Conservation (phyloP, 2,888 invertebrate species). For the Dorcus hopei region DNA sequence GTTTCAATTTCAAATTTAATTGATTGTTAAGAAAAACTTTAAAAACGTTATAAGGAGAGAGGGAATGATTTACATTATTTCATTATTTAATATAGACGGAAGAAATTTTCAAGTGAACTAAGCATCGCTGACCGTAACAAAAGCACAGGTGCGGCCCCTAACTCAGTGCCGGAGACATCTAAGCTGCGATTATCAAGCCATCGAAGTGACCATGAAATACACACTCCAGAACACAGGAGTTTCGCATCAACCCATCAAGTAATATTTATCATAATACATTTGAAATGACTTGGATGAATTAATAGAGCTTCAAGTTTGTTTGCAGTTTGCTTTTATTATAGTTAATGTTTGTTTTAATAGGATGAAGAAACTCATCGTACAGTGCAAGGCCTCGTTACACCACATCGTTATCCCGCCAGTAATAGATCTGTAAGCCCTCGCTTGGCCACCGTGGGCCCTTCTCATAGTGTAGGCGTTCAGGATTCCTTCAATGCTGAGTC, state of each 20-base stretch:
- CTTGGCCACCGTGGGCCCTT: background rate
- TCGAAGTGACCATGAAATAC: slow-evolving; percentile 62
- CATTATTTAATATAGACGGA: slow-evolving; percentile 38
- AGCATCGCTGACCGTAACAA: slow-evolving; percentile 50
- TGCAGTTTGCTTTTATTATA: background rate
- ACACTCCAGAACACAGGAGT: slow-evolving; percentile 58
- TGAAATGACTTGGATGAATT: background rate
- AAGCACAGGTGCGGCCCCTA: slow-evolving; percentile 25
- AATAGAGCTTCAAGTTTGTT: background rate
- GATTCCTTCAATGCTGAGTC: slow-evolving; percentile 47
- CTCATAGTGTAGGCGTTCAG: slow-evolving; percentile 11
- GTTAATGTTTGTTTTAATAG: slow-evolving; percentile 19
- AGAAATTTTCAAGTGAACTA: slow-evolving; percentile 58
- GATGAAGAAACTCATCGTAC: slow-evolving; percentile 37
- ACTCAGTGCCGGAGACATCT: slow-evolving; percentile 37
- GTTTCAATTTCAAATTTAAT: background rate
- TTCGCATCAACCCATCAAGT: slow-evolving; percentile 26
- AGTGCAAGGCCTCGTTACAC: slow-evolving; percentile 46
- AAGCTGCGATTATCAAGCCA: slow-evolving; percentile 52
- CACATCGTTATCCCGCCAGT: slow-evolving; percentile 37
- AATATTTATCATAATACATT: background rate
- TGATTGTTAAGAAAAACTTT: too few species aligned
- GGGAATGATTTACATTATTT: too few species aligned
- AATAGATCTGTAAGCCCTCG: slow-evolving; percentile 1
- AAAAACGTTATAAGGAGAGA: too few species aligned